These are phyloP conservation scores for Melanotaenia pygmaea DNA, from an alignment of 2,797 vertebrate genomes.

Conservation along the genomic window DNA sequence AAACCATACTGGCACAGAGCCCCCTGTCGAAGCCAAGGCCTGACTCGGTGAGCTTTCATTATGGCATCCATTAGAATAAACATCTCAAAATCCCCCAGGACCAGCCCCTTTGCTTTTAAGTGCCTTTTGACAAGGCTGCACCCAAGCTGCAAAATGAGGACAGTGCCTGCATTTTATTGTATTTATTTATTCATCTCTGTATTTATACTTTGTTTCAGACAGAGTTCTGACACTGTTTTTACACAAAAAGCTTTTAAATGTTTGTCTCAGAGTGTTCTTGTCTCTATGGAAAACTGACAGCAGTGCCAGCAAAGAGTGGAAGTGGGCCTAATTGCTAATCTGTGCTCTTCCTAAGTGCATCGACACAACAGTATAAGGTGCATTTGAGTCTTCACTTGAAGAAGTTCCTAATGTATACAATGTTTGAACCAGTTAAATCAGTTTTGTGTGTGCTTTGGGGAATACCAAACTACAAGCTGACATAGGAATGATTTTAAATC, in stretches of 20 bases:
- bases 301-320: constrained; percentile 71
- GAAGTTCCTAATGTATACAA: constrained; percentile 30
- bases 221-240: constrained; percentile 71
- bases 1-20: constrained; percentile 81
- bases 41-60: constrained; percentile 81
- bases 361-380: constrained; percentile 47
- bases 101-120: constrained; percentile 80
- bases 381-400: constrained; percentile 59
- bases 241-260: constrained; percentile 82
- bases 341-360: constrained; percentile 64
- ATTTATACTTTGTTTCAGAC: constrained; percentile 74
- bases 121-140: constrained; percentile 80
- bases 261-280: constrained; percentile 66
- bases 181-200: constrained; percentile 85
- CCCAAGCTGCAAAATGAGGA: constrained; percentile 78
- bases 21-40: constrained; percentile 80
- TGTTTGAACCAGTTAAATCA: constrained; percentile 38
- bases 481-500: constrained; percentile 31
- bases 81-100: constrained; percentile 81
- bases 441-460: constrained; percentile 20
- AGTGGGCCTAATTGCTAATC: constrained; percentile 73
- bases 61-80: constrained; percentile 87
- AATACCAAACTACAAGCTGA: constrained; percentile 24
- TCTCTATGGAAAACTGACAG: constrained; percentile 69
- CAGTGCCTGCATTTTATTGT: constrained; percentile 79